Evolutionary conservation across 2,797 vertebrate species (phyloP).

Genomic region (Hemibagrus guttatus): DNA sequence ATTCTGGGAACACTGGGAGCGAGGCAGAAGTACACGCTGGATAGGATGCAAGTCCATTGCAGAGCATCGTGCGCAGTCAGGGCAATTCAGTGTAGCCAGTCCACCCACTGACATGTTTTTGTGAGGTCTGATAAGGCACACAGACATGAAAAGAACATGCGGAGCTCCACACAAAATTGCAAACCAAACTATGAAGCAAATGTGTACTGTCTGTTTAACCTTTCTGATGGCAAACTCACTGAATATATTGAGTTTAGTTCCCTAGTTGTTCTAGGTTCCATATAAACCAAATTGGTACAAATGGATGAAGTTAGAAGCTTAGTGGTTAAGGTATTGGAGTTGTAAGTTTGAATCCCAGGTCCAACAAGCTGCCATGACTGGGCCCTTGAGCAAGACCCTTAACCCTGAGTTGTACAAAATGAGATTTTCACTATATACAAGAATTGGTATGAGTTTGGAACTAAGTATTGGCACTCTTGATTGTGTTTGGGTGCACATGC

Average conservation of each 20-base stretch:
- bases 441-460: not conserved
- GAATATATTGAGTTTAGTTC: not conserved
- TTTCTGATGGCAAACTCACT: not conserved
- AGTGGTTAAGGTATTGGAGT: too few species aligned
- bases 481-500: not conserved
- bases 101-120: not conserved
- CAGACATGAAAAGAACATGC: not conserved
- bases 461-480: not conserved
- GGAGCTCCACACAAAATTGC: not conserved
- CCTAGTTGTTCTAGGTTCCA: not conserved
- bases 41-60: not conserved
- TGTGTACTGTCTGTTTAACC: not conserved
- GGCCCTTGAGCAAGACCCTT: too few species aligned
- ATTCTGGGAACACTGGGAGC: not conserved
- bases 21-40: not conserved
- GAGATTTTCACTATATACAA: too few species aligned
- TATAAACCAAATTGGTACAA: not conserved
- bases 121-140: not conserved
- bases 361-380: too few species aligned
- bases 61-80: not conserved
- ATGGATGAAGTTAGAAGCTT: not conserved
- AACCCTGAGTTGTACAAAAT: too few species aligned
- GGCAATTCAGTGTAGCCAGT: not conserved
- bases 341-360: too few species aligned
- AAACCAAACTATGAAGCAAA: not conserved